These are phyloP conservation scores for Pocillopora damicornis DNA, from an alignment of 64 coral and sea anemone species.

Conservation along the genomic window DNA sequence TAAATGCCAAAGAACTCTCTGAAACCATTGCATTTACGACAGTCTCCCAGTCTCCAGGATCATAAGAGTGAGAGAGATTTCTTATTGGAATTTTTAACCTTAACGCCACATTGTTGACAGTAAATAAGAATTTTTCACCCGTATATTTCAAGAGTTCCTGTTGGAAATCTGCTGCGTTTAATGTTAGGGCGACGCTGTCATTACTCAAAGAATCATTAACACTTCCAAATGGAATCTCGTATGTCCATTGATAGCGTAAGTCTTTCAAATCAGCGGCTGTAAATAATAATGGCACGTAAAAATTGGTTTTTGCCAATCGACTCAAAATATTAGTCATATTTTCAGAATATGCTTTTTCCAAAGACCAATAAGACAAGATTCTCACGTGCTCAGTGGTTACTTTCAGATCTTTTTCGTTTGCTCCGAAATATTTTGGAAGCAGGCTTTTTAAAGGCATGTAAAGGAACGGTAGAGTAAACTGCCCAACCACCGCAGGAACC, in stretches of 20 bases:
- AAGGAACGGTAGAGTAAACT: slow-evolving; percentile 8
- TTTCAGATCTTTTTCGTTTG: too few relatives aligned
- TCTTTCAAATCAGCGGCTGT: background rate
- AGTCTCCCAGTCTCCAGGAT: slow-evolving; percentile 61
- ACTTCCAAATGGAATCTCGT: background rate
- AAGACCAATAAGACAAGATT: background rate
- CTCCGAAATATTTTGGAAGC: too few relatives aligned
- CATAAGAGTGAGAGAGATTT: slow-evolving; percentile 43
- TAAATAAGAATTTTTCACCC: slow-evolving; percentile 40
- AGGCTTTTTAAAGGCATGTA: background rate
- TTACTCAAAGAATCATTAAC: background rate
- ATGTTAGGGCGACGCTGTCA: accelerated
- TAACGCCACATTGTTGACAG: slow-evolving; percentile 36
- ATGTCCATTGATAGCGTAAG: background rate
- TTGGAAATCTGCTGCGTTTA: slow-evolving; percentile 3
- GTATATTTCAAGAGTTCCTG: slow-evolving; percentile 22
- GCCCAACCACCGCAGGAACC: background rate
- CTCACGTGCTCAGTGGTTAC: background rate
- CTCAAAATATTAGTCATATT: background rate
- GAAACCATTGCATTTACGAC: background rate
- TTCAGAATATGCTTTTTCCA: background rate
- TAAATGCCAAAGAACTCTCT: background rate
- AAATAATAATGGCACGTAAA: too few relatives aligned
- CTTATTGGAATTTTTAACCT: slow-evolving; percentile 21
- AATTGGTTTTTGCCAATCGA: too few relatives aligned